These are phyloP conservation scores for Portevinia maculata DNA, from an alignment of 2,888 invertebrate species.

Conservation along the genomic window DNA sequence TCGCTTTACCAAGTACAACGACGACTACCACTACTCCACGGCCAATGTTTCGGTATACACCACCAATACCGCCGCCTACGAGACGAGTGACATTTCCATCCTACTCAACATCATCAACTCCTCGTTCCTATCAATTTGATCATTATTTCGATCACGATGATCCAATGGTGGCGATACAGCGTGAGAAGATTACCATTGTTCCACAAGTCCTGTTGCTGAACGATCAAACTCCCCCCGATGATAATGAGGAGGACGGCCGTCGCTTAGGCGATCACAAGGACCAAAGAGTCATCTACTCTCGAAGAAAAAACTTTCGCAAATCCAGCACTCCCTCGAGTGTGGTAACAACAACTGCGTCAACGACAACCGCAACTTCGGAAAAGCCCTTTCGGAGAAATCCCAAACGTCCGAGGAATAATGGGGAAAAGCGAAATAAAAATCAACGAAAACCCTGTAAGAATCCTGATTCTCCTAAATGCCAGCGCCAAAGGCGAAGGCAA, in stretches of 20 bases:
- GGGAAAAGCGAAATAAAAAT: slow-evolving; percentile 71
- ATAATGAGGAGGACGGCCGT: slow-evolving; percentile 68
- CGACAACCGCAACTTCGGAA: slow-evolving; percentile 75
- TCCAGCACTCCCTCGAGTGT: slow-evolving; percentile 44
- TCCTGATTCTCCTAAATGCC: slow-evolving; percentile 80
- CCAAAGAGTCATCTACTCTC: slow-evolving; percentile 54
- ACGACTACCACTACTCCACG: slow-evolving; percentile 77
- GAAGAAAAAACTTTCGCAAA: slow-evolving; percentile 67
- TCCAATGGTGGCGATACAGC: slow-evolving; percentile 75
- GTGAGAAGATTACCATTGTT: slow-evolving; percentile 79
- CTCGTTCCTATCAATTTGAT: slow-evolving; percentile 74
- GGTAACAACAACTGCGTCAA: slow-evolving; percentile 51
- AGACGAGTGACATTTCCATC: slow-evolving; percentile 77
- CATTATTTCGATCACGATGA: slow-evolving; percentile 78
- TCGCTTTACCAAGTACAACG: slow-evolving; percentile 52
- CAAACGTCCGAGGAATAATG: slow-evolving; percentile 66
- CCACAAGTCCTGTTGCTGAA: slow-evolving; percentile 81
- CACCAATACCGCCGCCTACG: slow-evolving; percentile 80
- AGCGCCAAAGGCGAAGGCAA: slow-evolving; percentile 80
- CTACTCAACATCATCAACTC: slow-evolving; percentile 67
- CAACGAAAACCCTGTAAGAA: slow-evolving; percentile 81
- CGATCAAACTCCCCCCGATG: slow-evolving; percentile 78
- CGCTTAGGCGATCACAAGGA: slow-evolving; percentile 67
- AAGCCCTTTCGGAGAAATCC: slow-evolving; percentile 75
- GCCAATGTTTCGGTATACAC: slow-evolving; percentile 79